These are phyloP conservation scores for Morpho helenor DNA, from an alignment of 2,888 invertebrate species.

Conservation along the genomic window DNA sequence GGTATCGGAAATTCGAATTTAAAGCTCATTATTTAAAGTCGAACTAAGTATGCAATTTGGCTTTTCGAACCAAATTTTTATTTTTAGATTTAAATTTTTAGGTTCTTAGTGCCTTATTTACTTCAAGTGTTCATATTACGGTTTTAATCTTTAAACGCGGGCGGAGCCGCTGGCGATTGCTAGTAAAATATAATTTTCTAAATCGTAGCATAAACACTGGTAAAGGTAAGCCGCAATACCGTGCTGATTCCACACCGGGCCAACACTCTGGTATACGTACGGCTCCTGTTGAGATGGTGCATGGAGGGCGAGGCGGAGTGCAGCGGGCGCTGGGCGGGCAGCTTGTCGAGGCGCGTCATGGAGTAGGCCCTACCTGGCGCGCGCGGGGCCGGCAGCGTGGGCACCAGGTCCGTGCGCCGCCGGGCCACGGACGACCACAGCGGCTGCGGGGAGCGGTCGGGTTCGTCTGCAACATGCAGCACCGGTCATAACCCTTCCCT, in stretches of 20 bases:
- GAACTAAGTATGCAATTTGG: no score
- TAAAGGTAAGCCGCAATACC: not conserved
- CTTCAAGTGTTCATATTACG: no score
- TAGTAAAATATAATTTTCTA: no score
- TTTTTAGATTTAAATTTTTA: no score
- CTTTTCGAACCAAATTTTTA: no score
- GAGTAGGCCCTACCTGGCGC: slow-evolving; percentile 90
- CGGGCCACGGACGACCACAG: slow-evolving; percentile 89
- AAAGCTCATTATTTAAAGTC: no score
- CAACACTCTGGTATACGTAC: slow-evolving; percentile 41
- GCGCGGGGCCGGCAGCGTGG: slow-evolving; percentile 86
- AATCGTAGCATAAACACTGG: not conserved
- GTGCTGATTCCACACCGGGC: slow-evolving; percentile 9
- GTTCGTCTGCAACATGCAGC: slow-evolving; percentile 50
- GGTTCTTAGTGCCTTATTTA: no score
- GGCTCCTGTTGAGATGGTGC: slow-evolving; percentile 62
- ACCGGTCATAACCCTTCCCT: not conserved
- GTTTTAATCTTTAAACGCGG: no score
- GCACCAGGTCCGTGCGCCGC: slow-evolving; percentile 93
- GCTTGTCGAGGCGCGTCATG: slow-evolving; percentile 92
- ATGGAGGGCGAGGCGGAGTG: slow-evolving; percentile 52
- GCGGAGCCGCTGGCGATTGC: no score
- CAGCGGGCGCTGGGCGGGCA: slow-evolving; percentile 45
- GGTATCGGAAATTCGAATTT: no score
- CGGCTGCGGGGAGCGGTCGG: slow-evolving; percentile 65